A percentile compares a stretch with the other conserved stretches of the same genome.
These are phyloP conservation scores for Euplagia quadripunctaria DNA, from an alignment of 2,888 invertebrate genomes.

Conservation along the genomic window DNA sequence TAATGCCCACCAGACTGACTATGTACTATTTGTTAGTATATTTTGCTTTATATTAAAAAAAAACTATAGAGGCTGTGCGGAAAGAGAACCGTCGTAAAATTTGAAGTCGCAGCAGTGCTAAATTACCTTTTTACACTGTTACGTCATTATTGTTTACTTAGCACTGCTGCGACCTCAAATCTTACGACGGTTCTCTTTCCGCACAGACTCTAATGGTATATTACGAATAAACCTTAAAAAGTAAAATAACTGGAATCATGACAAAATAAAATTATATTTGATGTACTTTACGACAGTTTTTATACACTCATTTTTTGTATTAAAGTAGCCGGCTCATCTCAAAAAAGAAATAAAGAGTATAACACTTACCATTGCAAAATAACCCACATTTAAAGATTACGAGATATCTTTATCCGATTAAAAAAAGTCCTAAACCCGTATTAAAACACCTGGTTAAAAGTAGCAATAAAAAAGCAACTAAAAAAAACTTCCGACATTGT, in stretches of 20 bases:
- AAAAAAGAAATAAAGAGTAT: conserved; percentile 33
- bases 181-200: too few species aligned
- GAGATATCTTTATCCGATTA: conserved; percentile 75
- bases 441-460: conserved; percentile 83
- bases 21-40: background rate
- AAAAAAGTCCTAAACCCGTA: conserved; percentile 74
- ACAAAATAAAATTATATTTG: too few species aligned
- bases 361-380: conserved; percentile 52
- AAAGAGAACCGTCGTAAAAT: too few species aligned
- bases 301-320: background rate
- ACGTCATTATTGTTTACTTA: too few species aligned
- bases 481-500: conserved; percentile 75
- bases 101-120: too few species aligned
- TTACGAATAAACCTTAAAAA: background rate
- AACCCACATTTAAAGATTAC: conserved; percentile 51
- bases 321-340: conserved; percentile 19
- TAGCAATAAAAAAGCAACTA: conserved; percentile 61
- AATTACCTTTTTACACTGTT: too few species aligned
- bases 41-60: background rate
- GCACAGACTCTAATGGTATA: too few species aligned
- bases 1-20: background rate
- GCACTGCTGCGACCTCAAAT: too few species aligned
- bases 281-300: background rate
- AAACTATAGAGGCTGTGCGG: too few species aligned
- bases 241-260: background rate